Evolutionary conservation across 1,140 invertebrate species (phyloP), one percentile per base, ranked within the genome.

Genomic region (Rhyacophila brunnea): DNA sequence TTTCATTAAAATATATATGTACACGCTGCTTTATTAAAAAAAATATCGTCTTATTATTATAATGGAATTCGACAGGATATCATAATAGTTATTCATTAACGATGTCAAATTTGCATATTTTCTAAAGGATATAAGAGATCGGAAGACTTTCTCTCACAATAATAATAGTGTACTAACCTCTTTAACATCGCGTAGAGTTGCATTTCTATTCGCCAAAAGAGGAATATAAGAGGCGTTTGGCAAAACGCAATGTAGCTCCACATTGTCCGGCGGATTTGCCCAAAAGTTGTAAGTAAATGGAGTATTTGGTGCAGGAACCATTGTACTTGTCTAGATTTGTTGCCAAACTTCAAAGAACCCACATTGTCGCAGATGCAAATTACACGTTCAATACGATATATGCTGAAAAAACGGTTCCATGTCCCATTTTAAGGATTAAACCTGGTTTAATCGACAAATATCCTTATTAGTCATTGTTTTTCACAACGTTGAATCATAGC

Each of bases 201-300:
- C 81, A 77, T 89, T 85, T 64, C 83, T 83, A 68, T 82, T 86
- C 13, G 85, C 85, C 56, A 81, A 80, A 6, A 94, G 69, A 28
- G 83, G 80, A 62, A 94, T 86, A 66, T 89, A 75, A 67, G 92
- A 81, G 50, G 91, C 91, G 77, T 92, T 93, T 53, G 92, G 92
- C 82, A 95, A 83, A 38, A 95, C 77, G 71, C 90, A 93, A 64
- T 87, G 89, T 18, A 95, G 74, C 64, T 86, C 83, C 15, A 91
- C 84, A 43, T 78, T 73, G 64, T 83, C 81, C 32, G 82, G 82
- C 35, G 80, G 79, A 58, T 78, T 77, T 60, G 77, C 70, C 85
- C 85, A 87, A 68, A 84, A 86, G 66, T 86, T 82, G 69, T 83
- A 85, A 47, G 75, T 78, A 70, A 81, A 84, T 18, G 79, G 77